These are phyloP conservation scores for Masnerella sp. DNA, from an alignment of 2,888 invertebrate species.

Conservation along the genomic window DNA sequence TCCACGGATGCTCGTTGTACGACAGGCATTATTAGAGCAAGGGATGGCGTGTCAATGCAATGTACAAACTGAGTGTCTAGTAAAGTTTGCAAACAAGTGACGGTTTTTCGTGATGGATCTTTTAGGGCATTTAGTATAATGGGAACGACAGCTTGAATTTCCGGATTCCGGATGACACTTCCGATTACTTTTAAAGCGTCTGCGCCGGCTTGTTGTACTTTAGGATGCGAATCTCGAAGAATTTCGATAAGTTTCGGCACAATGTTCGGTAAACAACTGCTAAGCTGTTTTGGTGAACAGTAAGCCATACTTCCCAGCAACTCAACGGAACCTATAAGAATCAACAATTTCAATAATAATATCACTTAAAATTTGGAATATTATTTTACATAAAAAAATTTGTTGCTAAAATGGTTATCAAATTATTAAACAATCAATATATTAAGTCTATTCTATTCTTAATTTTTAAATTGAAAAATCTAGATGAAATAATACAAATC, in stretches of 20 bases:
- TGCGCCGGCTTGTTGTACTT: slow-evolving; percentile 97
- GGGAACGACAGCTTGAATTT: slow-evolving; percentile 96
- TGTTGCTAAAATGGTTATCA: too few species aligned
- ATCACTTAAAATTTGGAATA: too few species aligned
- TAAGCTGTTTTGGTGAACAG: slow-evolving; percentile 99
- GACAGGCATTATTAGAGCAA: slow-evolving; percentile 99
- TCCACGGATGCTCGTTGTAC: slow-evolving; percentile 98
- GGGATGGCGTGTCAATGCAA: slow-evolving; percentile 98
- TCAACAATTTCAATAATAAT: too few species aligned
- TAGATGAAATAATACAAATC: too few species aligned
- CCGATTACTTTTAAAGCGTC: slow-evolving; percentile 97
- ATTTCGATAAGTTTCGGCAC: slow-evolving; percentile 98
- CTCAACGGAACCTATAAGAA: slow-evolving; percentile 89
- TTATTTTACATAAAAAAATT: too few species aligned
- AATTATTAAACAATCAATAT: too few species aligned
- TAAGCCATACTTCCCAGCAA: slow-evolving; percentile 98
- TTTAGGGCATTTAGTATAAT: slow-evolving; percentile 93
- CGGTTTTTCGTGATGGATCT: slow-evolving; percentile 97
- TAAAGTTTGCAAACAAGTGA: slow-evolving; percentile 93
- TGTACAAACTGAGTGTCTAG: slow-evolving; percentile 98
- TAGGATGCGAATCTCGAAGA: slow-evolving; percentile 97
- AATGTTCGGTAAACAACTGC: slow-evolving; percentile 97
- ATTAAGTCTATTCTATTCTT: too few species aligned
- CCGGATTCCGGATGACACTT: slow-evolving; percentile 98
- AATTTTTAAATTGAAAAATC: too few species aligned